Percentiles rank a stretch among this genome's conserved stretches.
These are phyloP conservation scores for Galagoides demidoff DNA, from an alignment of 2,797 vertebrate species.

Conservation along the genomic window DNA sequence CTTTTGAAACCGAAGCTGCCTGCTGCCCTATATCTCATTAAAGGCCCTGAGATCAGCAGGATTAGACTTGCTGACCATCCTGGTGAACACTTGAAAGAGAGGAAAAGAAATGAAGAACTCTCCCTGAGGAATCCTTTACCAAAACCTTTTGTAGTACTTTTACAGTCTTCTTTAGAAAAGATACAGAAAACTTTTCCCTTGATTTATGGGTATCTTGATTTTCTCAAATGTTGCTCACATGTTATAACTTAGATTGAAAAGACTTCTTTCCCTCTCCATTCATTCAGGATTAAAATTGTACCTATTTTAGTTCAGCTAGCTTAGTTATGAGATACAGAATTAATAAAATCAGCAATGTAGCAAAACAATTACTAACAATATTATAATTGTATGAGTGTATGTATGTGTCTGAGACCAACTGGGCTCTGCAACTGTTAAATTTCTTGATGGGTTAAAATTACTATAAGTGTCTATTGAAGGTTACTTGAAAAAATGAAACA, in stretches of 20 bases:
- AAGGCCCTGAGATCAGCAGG: background rate
- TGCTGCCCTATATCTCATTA: slow-evolving; percentile 43
- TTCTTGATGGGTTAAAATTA: background rate
- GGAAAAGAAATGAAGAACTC: slow-evolving; percentile 25
- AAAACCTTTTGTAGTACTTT: slow-evolving; percentile 7
- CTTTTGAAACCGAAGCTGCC: slow-evolving; percentile 34
- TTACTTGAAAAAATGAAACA: slow-evolving; percentile 51
- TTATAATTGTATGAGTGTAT: background rate
- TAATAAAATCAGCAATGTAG: background rate
- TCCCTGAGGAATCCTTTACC: slow-evolving; percentile 1
- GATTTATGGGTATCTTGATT: slow-evolving; percentile 32
- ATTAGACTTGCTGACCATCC: slow-evolving; percentile 3
- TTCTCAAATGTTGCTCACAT: background rate
- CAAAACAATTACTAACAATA: background rate
- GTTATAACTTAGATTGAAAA: slow-evolving; percentile 25
- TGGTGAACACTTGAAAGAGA: slow-evolving; percentile 48
- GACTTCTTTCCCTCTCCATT: background rate
- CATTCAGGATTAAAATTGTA: slow-evolving; percentile 34
- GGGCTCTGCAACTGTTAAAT: background rate
- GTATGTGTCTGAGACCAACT: background rate
- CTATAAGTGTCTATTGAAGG: slow-evolving; percentile 37
- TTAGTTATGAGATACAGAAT: background rate
- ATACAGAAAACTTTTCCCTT: slow-evolving; percentile 9
- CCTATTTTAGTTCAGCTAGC: background rate
- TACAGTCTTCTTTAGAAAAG: background rate